Conservation (phyloP, 2,888 invertebrate genomes). For the Atherix ibis region DNA sequence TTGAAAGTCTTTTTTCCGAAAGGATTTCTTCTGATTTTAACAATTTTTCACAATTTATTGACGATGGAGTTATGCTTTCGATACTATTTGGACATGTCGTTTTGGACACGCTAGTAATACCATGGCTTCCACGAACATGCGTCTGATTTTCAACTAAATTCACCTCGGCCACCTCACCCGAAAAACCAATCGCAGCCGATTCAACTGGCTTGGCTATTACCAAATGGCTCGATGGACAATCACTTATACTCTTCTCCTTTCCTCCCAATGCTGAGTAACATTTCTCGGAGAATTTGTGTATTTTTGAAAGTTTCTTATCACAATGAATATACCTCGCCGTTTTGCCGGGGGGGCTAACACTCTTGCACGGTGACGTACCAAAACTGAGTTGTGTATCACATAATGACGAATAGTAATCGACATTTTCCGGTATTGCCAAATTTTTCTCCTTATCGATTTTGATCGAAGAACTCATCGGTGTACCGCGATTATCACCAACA, state of each 20-base stretch:
- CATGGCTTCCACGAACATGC: too few species aligned
- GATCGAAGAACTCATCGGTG: not conserved
- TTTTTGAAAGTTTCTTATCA: not conserved
- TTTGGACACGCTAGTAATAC: too few species aligned
- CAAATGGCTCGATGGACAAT: conserved; percentile 7
- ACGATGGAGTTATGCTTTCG: not conserved
- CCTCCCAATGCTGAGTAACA: not conserved
- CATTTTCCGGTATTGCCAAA: conserved; percentile 9
- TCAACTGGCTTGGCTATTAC: conserved; percentile 23
- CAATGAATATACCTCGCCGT: not conserved
- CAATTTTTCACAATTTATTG: too few species aligned
- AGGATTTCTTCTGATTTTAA: too few species aligned
- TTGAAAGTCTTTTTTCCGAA: too few species aligned
- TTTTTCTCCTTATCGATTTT: not conserved
- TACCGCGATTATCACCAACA: not conserved
- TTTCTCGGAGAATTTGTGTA: not conserved
- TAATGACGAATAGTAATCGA: conserved; percentile 23
- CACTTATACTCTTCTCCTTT: not conserved
- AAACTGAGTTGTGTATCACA: conserved; percentile 27
- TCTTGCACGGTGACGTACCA: conserved; percentile 24
- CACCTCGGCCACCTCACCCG: conserved; percentile 15
- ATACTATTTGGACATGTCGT: too few species aligned
- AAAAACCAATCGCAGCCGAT: conserved; percentile 22
- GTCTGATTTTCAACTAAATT: too few species aligned
- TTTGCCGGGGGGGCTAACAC: conserved; percentile 11